Conservation (phyloP, 35 echinoderm and acorn worm species). For the Antedon bifida region DNA sequence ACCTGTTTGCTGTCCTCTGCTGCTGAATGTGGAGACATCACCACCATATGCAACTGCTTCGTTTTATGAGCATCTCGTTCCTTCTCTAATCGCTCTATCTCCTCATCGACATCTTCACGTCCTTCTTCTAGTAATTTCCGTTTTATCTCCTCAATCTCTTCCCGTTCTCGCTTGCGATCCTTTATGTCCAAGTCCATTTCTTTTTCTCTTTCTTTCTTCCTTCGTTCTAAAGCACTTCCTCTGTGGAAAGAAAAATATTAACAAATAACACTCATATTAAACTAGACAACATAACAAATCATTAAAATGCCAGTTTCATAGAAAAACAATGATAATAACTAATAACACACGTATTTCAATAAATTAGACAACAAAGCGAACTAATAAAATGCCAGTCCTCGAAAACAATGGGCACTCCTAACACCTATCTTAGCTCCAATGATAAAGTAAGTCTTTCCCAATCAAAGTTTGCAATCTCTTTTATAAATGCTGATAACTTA, state of each 20-base stretch:
- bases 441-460: no score
- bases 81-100: slow-evolving; percentile 74
- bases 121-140: slow-evolving; percentile 73
- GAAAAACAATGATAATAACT: no score
- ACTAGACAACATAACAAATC: no score
- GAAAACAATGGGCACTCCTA: no score
- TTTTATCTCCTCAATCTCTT: slow-evolving; percentile 91
- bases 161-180: slow-evolving; percentile 71
- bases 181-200: slow-evolving; percentile 77
- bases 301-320: no score
- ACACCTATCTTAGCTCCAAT: no score
- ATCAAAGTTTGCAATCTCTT: no score
- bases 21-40: slow-evolving; percentile 14
- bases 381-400: no score
- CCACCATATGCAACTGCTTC: slow-evolving; percentile 34
- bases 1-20: slow-evolving; percentile 50
- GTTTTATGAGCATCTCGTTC: slow-evolving; percentile 74
- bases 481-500: slow-evolving; percentile 20
- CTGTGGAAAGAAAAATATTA: slow-evolving; percentile 20
- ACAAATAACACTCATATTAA: no score
- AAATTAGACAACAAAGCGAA: no score
- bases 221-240: slow-evolving; percentile 77
- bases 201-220: slow-evolving; percentile 83
- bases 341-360: no score
- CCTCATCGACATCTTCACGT: slow-evolving; percentile 60